A percentile compares a stretch with the other conserved stretches of the same genome.
These are phyloP conservation scores for Megalops atlanticus DNA, from an alignment of 2,113 vertebrate genomes.

Conservation along the genomic window DNA sequence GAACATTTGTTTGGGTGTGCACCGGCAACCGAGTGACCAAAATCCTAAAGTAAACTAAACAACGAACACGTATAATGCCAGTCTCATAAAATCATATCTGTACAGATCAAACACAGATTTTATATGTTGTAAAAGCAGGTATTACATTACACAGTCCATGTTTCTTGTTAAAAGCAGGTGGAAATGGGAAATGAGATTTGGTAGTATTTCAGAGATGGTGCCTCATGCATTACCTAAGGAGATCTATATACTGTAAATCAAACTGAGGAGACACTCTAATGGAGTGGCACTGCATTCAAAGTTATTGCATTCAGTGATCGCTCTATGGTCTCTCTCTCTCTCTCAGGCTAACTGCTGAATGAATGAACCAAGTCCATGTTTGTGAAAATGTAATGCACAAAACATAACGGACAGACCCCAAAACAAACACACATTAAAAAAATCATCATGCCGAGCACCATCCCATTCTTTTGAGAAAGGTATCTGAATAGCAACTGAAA, in stretches of 20 bases:
- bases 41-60: no score
- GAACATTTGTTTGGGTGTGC: neutral
- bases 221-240: neutral
- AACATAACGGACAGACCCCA: no score
- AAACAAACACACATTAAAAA: neutral
- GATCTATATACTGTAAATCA: neutral
- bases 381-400: no score
- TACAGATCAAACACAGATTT: no score
- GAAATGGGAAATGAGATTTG: no score
- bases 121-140: no score
- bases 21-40: neutral
- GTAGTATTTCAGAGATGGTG: neutral
- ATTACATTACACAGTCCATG: no score
- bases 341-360: neutral
- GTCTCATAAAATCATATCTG: no score
- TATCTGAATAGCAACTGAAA: neutral
- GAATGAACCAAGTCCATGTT: no score
- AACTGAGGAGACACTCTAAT: neutral
- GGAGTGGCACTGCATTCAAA: neutral
- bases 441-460: neutral
- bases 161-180: no score
- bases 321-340: neutral
- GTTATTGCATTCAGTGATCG: neutral
- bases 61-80: no score
- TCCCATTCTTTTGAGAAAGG: neutral